These are phyloP conservation scores for Cephalopholis sonnerati DNA, from an alignment of 2,113 vertebrate genomes.

Conservation along the genomic window DNA sequence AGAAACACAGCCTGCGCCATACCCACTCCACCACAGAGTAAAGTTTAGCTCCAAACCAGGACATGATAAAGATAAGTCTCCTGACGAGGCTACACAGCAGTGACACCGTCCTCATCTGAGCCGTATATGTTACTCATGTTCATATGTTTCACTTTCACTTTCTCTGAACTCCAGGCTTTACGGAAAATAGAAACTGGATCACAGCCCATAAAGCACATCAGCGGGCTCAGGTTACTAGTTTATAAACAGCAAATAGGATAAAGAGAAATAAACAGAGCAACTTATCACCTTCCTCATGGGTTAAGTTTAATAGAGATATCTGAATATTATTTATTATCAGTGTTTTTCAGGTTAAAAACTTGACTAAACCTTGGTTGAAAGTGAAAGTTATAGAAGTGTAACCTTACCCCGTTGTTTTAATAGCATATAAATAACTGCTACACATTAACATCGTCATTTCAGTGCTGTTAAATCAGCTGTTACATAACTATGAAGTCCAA, in stretches of 20 bases:
- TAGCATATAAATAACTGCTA: neutral
- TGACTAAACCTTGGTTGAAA: neutral
- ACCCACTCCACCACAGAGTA: accelerated
- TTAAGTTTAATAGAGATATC: neutral
- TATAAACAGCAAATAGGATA: too few relatives aligned
- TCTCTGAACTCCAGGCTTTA: neutral
- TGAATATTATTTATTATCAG: neutral
- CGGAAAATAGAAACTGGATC: neutral
- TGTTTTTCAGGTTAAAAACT: neutral
- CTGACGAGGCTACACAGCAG: accelerated
- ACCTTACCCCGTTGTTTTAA: neutral
- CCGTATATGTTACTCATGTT: neutral
- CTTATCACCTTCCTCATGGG: neutral
- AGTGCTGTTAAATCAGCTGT: neutral
- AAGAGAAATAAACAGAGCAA: neutral
- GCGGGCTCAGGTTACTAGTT: neutral
- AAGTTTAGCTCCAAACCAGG: accelerated
- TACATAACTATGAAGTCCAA: neutral
- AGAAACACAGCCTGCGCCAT: accelerated
- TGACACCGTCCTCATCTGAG: accelerated
- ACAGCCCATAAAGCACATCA: neutral
- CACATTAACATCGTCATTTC: neutral
- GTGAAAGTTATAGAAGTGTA: neutral
- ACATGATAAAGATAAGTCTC: accelerated
- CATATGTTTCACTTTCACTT: slow-evolving; percentile 49